These are phyloP conservation scores for Rhingia rostrata DNA, from an alignment of 2,888 invertebrate species.

Conservation along the genomic window DNA sequence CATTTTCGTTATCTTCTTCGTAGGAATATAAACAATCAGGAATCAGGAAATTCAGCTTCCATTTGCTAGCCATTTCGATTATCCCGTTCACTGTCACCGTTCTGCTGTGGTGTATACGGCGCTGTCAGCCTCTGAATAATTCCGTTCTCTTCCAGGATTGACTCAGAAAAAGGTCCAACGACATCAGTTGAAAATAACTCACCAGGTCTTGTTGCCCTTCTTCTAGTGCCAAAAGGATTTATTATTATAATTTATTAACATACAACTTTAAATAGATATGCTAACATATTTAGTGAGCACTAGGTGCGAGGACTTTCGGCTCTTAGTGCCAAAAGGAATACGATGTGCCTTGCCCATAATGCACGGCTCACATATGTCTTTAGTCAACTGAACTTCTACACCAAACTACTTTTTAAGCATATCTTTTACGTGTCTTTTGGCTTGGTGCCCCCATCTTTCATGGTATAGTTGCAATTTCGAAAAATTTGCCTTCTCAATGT, in stretches of 20 bases:
- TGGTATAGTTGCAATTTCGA: conserved; percentile 10
- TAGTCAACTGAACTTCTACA: not conserved
- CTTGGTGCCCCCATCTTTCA: conserved; percentile 20
- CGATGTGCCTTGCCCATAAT: conserved; percentile 23
- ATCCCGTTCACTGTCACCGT: not conserved
- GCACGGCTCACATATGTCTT: not conserved
- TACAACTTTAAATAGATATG: no score
- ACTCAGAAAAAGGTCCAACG: conserved; percentile 37
- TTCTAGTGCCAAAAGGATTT: no score
- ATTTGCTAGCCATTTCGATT: conserved; percentile 48
- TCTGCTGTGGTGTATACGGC: not conserved
- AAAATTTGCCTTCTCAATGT: not conserved
- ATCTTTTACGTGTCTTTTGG: no score
- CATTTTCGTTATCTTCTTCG: conserved; percentile 56
- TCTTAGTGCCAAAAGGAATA: no score
- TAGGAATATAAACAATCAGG: conserved; percentile 44
- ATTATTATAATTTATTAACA: no score
- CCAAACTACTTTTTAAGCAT: not conserved
- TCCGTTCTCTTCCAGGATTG: not conserved
- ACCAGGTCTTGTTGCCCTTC: conserved; percentile 27
- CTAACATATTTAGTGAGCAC: no score
- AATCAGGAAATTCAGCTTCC: conserved; percentile 49
- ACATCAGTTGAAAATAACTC: conserved; percentile 49
- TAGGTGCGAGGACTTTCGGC: no score
- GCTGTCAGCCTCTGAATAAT: conserved; percentile 8